phyloP scores from a whole-genome alignment of 2,888 invertebrate species.

The Orthosia gothica region DNA sequence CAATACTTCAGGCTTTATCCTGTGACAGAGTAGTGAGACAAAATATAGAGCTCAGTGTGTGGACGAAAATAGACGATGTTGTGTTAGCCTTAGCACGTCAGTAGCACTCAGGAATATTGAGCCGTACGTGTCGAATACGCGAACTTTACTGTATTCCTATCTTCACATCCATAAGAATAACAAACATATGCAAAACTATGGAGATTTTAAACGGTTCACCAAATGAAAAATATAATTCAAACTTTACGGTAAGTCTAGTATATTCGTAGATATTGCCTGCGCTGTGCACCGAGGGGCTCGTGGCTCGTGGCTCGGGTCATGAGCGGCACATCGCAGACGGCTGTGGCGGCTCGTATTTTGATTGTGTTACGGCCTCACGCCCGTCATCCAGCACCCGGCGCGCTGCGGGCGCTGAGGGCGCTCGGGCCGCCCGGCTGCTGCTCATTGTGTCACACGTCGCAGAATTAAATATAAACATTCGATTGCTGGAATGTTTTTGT shows the following conservation, averaged over 20 bases:
- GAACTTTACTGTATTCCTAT: background rate
- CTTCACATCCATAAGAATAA: background rate
- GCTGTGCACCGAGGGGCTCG: background rate
- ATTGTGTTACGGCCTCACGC: conserved; percentile 21
- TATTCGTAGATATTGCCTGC: background rate
- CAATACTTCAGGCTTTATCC: background rate
- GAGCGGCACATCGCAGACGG: conserved; percentile 9
- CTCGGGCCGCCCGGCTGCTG: background rate
- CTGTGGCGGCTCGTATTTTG: conserved; percentile 37
- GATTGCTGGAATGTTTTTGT: conserved; percentile 5
- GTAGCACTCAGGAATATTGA: background rate
- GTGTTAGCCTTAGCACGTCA: background rate
- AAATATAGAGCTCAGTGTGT: background rate
- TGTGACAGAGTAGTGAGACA: background rate
- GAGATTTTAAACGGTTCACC: background rate
- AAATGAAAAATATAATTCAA: conserved; percentile 7
- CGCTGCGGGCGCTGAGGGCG: background rate
- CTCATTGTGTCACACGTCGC: conserved; percentile 6
- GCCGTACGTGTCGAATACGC: background rate
- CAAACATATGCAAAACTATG: background rate
- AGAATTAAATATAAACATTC: conserved; percentile 33
- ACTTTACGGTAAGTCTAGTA: background rate
- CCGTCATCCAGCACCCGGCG: background rate
- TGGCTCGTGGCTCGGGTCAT: background rate
- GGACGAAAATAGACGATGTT: background rate